Evolutionary conservation across 2,888 invertebrate genomes (phyloP).

Genomic region (Lysandra coridon): DNA sequence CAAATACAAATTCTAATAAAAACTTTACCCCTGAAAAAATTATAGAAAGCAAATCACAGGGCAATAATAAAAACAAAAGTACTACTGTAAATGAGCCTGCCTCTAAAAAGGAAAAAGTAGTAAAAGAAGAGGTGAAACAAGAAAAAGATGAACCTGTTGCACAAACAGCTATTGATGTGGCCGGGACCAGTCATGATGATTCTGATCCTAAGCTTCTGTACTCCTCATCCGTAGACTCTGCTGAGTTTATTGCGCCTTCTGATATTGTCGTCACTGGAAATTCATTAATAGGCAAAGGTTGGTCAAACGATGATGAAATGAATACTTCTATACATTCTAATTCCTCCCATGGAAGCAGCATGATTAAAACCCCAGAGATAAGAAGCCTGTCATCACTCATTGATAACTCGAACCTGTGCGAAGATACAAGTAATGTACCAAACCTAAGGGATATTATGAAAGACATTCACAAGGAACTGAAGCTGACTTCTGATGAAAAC

Average conservation of each 20-base stretch:
- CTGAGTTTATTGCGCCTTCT: slow-evolving; percentile 58
- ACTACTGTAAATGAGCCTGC: slow-evolving; percentile 19
- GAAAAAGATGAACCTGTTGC: slow-evolving; percentile 33
- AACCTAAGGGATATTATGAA: slow-evolving; percentile 83
- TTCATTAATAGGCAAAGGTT: slow-evolving; percentile 82
- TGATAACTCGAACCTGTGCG: slow-evolving; percentile 62
- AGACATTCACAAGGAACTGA: slow-evolving; percentile 68
- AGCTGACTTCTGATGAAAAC: slow-evolving; percentile 60
- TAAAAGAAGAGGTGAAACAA: slow-evolving; percentile 35
- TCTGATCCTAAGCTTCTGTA: slow-evolving; percentile 52
- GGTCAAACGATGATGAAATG: slow-evolving; percentile 83
- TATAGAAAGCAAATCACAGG: slow-evolving; percentile 37
- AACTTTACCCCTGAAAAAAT: slow-evolving; percentile 36
- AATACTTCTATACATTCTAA: slow-evolving; percentile 74
- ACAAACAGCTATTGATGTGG: slow-evolving; percentile 52
- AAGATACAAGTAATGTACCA: slow-evolving; percentile 59
- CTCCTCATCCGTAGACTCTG: slow-evolving; percentile 60
- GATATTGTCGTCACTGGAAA: slow-evolving; percentile 79
- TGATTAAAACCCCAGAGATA: slow-evolving; percentile 74
- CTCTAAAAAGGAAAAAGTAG: slow-evolving; percentile 41
- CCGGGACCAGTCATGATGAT: slow-evolving; percentile 58
- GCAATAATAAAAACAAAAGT: slow-evolving; percentile 34
- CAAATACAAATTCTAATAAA: slow-evolving; percentile 48
- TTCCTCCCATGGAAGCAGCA: slow-evolving; percentile 75
- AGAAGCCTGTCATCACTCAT: slow-evolving; percentile 72